These are phyloP conservation scores for Rhodeus uyekii DNA, from an alignment of 2,797 vertebrate genomes.

Conservation along the genomic window DNA sequence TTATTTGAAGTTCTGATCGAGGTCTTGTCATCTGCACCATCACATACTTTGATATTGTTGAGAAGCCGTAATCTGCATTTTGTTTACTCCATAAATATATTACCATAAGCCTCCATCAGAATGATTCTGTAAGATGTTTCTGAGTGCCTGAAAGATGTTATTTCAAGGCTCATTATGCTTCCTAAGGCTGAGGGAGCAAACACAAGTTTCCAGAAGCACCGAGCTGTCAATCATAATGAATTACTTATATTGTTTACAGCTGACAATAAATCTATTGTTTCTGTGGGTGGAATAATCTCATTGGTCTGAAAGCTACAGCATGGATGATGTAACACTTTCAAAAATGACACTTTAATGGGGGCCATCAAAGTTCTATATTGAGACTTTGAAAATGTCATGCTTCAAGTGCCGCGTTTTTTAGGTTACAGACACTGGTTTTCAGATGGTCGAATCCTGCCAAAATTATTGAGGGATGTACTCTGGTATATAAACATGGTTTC, in stretches of 20 bases:
- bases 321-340: conserved; percentile 11
- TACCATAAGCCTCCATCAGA: conserved; percentile 29
- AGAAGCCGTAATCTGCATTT: conserved; percentile 37
- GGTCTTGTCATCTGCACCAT: conserved; percentile 3
- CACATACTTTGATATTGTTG: conserved; percentile 12
- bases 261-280: conserved; percentile 44
- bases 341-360: conserved; percentile 23
- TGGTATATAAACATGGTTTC: not conserved
- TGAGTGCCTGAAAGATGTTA: conserved; percentile 49
- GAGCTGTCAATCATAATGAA: conserved; percentile 57
- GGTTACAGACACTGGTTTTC: not conserved
- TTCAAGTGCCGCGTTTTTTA: not conserved
- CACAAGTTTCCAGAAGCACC: conserved; percentile 48
- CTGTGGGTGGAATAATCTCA: conserved; percentile 28
- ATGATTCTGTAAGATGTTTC: conserved; percentile 48
- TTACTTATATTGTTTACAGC: conserved; percentile 47
- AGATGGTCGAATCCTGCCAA: not conserved
- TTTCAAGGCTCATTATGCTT: conserved; percentile 59
- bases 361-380: conserved; percentile 26
- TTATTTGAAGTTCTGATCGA: not conserved
- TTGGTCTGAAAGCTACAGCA: conserved; percentile 40
- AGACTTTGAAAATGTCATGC: conserved; percentile 5
- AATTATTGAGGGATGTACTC: not conserved
- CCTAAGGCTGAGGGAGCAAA: conserved; percentile 52
- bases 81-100: conserved; percentile 46